Base-by-base conservation (phyloP, 2,113 vertebrate species). In the human region DNA sequence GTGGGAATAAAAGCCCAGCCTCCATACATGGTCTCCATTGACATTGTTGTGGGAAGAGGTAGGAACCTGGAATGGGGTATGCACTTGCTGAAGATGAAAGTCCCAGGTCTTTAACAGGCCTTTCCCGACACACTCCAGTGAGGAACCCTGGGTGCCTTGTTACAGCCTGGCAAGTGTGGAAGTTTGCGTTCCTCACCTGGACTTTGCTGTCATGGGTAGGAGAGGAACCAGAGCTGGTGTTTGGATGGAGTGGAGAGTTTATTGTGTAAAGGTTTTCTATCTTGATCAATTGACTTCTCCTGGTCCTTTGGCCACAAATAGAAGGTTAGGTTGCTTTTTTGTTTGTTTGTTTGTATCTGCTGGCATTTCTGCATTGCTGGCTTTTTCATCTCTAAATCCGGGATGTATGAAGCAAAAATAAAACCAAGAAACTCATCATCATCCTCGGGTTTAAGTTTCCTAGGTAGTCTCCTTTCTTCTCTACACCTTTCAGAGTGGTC, bases 1-100 rank as follows among this genome's bases (percentile, higher is more conserved):
- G 3, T 40, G 6, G 2, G 30, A 9, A 11, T 16, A 89, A 32
- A 91, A 93, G 25, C 22, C 9, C 12, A 38, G 5, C 11, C 20
- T 61, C 22, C 32, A 13, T 3, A 40, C 7, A 52, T 32, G 35
- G 35, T 72, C 9, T 64, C 22, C 11, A 61, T 10, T n/a, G 14
- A 48, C 9, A 40, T 13, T 32, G 9, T 9, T 23, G 12, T 7
- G 68, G 9, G 4, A 2, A 14, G 3, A 0, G 2, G 35, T 6
- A 85, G 8, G 35, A 59, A 70, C 8, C 13, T 22, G 9, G 30
- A 78, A 9, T 30, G n/a, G 27, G 5, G 20, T 55, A 81, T 0
- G 3, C 6, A 1, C 2, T 85, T 78, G 17, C 27, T 80, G 20
- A 5, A 2, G 9, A 45, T 14, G 0, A 40, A 92, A 78, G 14